A percentile compares a stretch with the other conserved stretches of the same genome.
These are phyloP conservation scores for Zaprionus taronus DNA, from an alignment of 1,140 invertebrate genomes.

Conservation along the genomic window DNA sequence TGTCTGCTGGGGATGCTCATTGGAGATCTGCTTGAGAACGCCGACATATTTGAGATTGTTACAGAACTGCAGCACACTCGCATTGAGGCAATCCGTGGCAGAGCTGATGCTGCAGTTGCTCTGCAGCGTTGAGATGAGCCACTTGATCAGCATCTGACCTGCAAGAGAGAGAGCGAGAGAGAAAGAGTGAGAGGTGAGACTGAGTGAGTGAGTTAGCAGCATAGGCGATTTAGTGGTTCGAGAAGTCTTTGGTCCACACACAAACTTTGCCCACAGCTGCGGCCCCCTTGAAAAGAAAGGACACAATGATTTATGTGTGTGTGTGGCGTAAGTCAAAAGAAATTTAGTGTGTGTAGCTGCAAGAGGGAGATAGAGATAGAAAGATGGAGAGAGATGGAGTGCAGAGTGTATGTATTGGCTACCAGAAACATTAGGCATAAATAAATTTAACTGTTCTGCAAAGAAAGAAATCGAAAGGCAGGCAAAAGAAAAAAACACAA, in stretches of 20 bases:
- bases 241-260: background rate
- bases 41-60: constrained; percentile 95
- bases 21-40: constrained; percentile 90
- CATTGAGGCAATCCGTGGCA: constrained; percentile 87
- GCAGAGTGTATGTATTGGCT: constrained; percentile 26
- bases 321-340: constrained; percentile 27
- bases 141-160: constrained; percentile 96
- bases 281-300: constrained; percentile 14
- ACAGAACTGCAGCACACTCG: constrained; percentile 92
- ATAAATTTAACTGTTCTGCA: constrained; percentile 60
- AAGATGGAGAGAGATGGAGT: background rate
- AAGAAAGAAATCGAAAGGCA: constrained; percentile 1
- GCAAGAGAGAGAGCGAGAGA: constrained; percentile 34
- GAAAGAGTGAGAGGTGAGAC: background rate
- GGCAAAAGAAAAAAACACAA: constrained; percentile 14
- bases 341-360: constrained; percentile 11
- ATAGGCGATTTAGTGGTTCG: background rate
- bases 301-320: constrained; percentile 59
- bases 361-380: background rate
- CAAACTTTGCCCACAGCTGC: constrained; percentile 55
- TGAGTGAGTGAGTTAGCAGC: constrained; percentile 3
- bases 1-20: constrained; percentile 57
- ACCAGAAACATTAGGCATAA: constrained; percentile 69
- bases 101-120: constrained; percentile 84
- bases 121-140: constrained; percentile 92